Evolutionary conservation across 64 coral and sea anemone species (phyloP), one percentile per base, ranked within the genome.

Genomic region (Stichodactyla helianthus): DNA sequence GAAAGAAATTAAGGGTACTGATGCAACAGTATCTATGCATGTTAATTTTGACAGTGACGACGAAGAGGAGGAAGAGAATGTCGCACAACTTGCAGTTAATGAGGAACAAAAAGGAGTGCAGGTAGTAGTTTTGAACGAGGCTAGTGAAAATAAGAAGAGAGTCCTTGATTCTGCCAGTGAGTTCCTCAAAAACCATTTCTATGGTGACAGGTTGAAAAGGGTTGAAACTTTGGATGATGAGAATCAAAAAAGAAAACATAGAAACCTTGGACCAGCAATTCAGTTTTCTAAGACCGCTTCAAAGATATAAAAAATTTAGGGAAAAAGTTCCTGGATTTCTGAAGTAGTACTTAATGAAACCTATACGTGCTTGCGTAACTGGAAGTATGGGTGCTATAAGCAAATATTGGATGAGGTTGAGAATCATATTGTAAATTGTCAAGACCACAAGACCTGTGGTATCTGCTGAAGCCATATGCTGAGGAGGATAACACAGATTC

Each of bases 151-250:
- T 22, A 50, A 50, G 28, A 98, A 94, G 25, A 92, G 59, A 94
- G 79, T 89, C 61, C 90, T 88, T 19, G 67, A 84, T 50, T 90
- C 79, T 81, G 92, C 95, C 51, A 86, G n/a, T 65, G 79, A 86
- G 7, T 98, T 98, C 77, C 84, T 94, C 50, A 87, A 88, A 52
- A 88, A 89, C 17, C 95, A 89, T 61, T 67, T 98, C 9, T 98
- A 92, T 92, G 95, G 95, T 9, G 61, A 88, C 89, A 93, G 95
- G 62, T 60, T 98, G 81, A 86, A 94, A 10, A 85, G 95, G 27
- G 88, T 95, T 20, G 84, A 82, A 60, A 52, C 90, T 76, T 22
- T 85, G n/a, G 51, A 83, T 11, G 55, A 82, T 13, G 70, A 82
- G 4, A 91, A 77, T 67, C 86, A 55, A 50, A 89, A 82, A n/a